Evolutionary conservation across 2,113 vertebrate genomes (phyloP), one percentile per base, ranked within the genome.

Genomic region (Passer montanus): DNA sequence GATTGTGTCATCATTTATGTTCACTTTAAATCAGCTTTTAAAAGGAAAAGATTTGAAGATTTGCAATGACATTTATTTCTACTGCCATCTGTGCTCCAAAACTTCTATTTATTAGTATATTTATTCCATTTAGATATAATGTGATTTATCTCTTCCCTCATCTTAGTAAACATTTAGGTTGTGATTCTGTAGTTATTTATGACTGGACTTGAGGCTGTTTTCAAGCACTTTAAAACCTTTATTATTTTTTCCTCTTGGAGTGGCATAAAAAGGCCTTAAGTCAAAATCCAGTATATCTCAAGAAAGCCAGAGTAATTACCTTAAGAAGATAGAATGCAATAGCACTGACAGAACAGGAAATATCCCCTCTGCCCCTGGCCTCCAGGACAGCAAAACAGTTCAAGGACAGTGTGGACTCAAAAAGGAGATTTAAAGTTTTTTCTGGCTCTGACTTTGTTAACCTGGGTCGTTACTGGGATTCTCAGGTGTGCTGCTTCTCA

Each of bases 41-140:
- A 81, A 96, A 70, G 21, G 55, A 77, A 93, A 84, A 69, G 12
- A 19, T 86, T 83, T 83, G 30, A 84, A 73, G 13, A 19, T 84
- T 83, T 83, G 33, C 60, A 59, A 16, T 56, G 3, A 44, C 58
- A 78, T 60, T 93, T 83, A 35, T 70, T 94, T 86, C 47, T 69
- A 24, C 64, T 80, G 85, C 72, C 31, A 60, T 86, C 73, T 95
- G 72, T 84, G 44, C 63, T 84, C 47, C 73, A 80, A 86, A 92
- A 72, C 15, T 69, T 89, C 49, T 89, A 84, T 93, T 93, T 97
- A 86, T 95, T 93, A 94, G 85, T 77, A 52, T 53, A 90, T 92
- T 90, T 88, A 76, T 95, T 86, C 75, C 68, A 62, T 74, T 92
- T 88, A 88, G 56, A 47, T 56, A 49, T 39, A 87, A 82, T 27